These are phyloP conservation scores for Rotaria magnacalcarata DNA, from an alignment of 2,888 invertebrate genomes.

Conservation along the genomic window DNA sequence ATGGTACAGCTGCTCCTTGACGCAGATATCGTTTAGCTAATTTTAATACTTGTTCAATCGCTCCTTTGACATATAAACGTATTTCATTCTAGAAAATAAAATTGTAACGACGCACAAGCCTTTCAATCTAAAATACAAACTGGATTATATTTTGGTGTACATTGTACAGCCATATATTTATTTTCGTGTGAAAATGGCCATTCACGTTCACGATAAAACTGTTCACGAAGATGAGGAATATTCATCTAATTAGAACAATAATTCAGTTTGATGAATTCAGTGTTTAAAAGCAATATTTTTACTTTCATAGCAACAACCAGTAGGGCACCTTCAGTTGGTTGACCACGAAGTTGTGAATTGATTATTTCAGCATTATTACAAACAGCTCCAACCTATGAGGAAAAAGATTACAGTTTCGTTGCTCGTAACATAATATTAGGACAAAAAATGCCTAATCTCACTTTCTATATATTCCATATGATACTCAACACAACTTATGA, in stretches of 20 bases:
- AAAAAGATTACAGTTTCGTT: no score
- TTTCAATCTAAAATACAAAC: conserved; percentile 47
- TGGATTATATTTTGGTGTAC: conserved; percentile 60
- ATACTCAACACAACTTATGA: no score
- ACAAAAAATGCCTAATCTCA: no score
- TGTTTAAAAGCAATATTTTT: conserved; percentile 38
- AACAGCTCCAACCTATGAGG: conserved; percentile 67
- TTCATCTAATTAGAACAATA: background rate
- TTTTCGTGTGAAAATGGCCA: conserved; percentile 94
- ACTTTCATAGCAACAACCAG: conserved; percentile 83
- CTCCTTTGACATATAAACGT: conserved; percentile 79
- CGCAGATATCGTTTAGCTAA: conserved; percentile 69
- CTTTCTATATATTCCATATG: no score
- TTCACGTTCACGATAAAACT: conserved; percentile 70
- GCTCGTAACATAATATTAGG: no score
- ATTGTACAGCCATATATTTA: conserved; percentile 80
- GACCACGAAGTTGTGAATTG: conserved; percentile 75
- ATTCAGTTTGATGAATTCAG: background rate
- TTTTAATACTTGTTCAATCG: conserved; percentile 80
- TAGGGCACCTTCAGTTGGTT: conserved; percentile 95
- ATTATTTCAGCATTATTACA: conserved; percentile 91
- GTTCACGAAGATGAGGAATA: conserved; percentile 37
- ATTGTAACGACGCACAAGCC: background rate
- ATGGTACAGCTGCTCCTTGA: conserved; percentile 71
- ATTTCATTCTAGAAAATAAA: conserved; percentile 25